Base-by-base conservation (phyloP, 2,888 invertebrate species). In the Cecidostiba fungosa region DNA sequence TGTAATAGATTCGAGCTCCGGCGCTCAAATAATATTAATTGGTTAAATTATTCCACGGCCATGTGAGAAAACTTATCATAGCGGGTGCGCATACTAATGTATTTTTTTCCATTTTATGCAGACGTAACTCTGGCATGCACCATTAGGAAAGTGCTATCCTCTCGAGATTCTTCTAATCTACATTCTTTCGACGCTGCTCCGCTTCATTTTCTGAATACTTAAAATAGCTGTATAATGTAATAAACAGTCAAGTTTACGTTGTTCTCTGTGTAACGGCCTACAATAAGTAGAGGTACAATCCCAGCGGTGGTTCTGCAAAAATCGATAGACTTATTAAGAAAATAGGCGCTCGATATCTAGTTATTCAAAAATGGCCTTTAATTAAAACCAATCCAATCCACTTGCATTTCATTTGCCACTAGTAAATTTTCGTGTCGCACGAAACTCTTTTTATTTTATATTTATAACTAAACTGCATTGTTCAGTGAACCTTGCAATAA, bases 271-370 rank as follows among this genome's bases (percentile, higher is more conserved):
- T 29, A 66, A 8, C 26, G 26, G 66, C 14, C 6, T 54, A 54
- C n/a, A n/a, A n/a, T 3, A 66, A 1, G 54, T 59, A 66, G 14
- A 29, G 54, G 12, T 16, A 14, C 14, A 66, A 66, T 66, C 66
- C 66, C 66, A 10, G 23, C 19, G 77, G 19, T 10, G 19, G 36
- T 36, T 62, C 23, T 77, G 14, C 14, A 29, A 19, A 32, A 50
- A 50, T 79, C 78, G n/a, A 79, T 79, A 36, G 32, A 29, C 26
- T 50, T 70, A 69, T 79, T 70, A 79, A 69, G 47, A 50, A 32
- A 50, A 79, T 79, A 50, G 29, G 19, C 69, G 14, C 19, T 70
- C 43, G 10, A 29, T n/a, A n/a, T 43, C 12, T n/a, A 29, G 12
- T 26, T 43, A 26, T 50, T 79, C 47, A 32, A 70, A 69, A 50